Evolutionary conservation across 2,113 vertebrate species (phyloP).

Genomic region (Paradoxurus hermaphroditus): DNA sequence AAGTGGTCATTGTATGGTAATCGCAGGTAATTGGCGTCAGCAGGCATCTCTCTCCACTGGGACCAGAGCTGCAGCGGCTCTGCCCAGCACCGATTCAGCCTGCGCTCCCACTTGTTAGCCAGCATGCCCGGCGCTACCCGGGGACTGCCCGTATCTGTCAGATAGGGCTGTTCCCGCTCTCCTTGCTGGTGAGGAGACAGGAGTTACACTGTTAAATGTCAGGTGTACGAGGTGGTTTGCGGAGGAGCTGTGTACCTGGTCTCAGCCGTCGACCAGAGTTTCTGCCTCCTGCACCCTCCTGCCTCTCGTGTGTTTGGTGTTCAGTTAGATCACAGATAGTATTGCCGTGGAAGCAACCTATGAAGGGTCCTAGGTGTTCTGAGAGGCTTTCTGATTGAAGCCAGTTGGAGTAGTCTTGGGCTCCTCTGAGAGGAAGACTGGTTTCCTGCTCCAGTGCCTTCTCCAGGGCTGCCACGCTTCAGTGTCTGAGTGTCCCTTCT

Average conservation of each 20-base stretch:
- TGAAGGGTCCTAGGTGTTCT: not conserved
- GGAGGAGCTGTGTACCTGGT: not conserved
- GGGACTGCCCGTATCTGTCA: not conserved
- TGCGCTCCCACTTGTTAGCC: not conserved
- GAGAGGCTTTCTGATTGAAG: not conserved
- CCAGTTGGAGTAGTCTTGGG: not conserved
- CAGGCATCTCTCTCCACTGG: not conserved
- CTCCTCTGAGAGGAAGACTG: not conserved
- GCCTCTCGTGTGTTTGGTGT: not conserved
- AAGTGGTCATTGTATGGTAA: not conserved
- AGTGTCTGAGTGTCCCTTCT: not conserved
- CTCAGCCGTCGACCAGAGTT: not conserved
- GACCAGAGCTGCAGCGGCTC: not conserved
- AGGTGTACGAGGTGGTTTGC: not conserved
- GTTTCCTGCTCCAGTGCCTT: not conserved
- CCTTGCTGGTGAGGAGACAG: not conserved
- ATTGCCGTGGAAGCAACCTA: not conserved
- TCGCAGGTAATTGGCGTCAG: not conserved
- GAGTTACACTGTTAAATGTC: not conserved
- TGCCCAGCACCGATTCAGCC: not conserved
- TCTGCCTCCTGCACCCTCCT: not conserved
- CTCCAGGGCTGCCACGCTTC: not conserved
- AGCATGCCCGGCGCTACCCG: too few species aligned
- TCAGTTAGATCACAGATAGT: not conserved
- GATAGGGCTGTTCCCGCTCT: not conserved